Base-by-base conservation (phyloP, 2,113 vertebrate genomes). In the Brachypodius melanocephalos region DNA sequence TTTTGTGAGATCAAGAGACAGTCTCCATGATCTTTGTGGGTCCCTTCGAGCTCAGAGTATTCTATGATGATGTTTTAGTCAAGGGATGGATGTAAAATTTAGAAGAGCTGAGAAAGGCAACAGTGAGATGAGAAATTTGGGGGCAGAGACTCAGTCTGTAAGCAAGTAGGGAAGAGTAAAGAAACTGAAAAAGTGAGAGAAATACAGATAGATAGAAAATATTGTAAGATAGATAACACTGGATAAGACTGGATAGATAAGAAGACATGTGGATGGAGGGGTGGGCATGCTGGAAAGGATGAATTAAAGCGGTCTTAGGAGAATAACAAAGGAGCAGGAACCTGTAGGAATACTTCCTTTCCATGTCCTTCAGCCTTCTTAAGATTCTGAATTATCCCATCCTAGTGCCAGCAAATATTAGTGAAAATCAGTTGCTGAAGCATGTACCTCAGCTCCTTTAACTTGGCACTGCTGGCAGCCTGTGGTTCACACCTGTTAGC, bases 401-500 rank as follows among this genome's bases (percentile, higher is more conserved):
- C 8, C 17, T 46, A 22, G 5, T 90, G 34, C 36, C 32, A 49
- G 62, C 17, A 76, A 65, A 9, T 73, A 73, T 2, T 34, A 16
- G 58, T 83, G 85, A 79, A 76, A 91, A 88, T 80, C 26, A 25
- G 54, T 89, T 85, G 72, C 42, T 89, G 66, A 46, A 83, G 38
- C 8, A 4, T 36, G 12, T 51, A 42, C 31, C 46, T 95, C 42
- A 46, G 59, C 71, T 83, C 12, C 49, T 69, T 72, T 19, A 83
- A 32, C 26, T n/a, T 83, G 74, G 67, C 38, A 24, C 1, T 74
- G 67, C 58, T 92, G 75, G 63, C 71, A 90, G 85, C 59, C 79
- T 76, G 46, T 77, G 43, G 18, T 62, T 95, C 73, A 94, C 90
- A 94, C 82, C 92, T 95, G 85, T 86, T 89, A 78, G 59, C 80